Evolutionary conservation across 2,113 vertebrate species (phyloP), one percentile per base, ranked within the genome.

Genomic region (Boulengerochromis microlepis): DNA sequence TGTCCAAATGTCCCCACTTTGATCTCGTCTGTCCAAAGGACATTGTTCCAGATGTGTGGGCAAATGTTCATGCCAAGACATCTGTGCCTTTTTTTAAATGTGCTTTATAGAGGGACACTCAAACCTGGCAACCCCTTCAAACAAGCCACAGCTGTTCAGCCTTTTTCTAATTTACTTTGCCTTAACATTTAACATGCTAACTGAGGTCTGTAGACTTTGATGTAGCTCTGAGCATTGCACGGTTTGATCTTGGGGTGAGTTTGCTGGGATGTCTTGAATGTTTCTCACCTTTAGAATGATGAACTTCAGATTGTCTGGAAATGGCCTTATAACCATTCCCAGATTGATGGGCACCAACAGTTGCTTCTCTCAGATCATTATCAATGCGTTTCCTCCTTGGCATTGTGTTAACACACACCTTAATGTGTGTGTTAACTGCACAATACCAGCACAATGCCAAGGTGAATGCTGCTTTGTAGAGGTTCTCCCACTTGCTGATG

Each of bases 111-210:
- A 45, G 13, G 24, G 40, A 45, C 8, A 24, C 38, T 47, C 15
- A 13, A 45, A 45, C 40, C 40, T 26, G 69, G 15, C 0, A 1
- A 47, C 22, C n/a, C n/a, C 8, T 42, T 22, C n/a, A 22, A 42
- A 42, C n/a, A 15, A 42, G 3, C 11, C 66, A 74, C 22, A 26
- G 13, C 13, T 74, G 69, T 16, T 74, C 15, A 24, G 40, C 24
- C 13, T 45, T 74, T 74, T 26, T 4, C 69, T 74, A 74, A 45
- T 45, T 42, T 74, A 26, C 13, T 74, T 26, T 74, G 8, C 38
- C 13, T 45, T 10, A 40, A 69, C 33, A 69, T 15, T 69, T 69
- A 71, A 71, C 38, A 26, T 26, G 69, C 22, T 74, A 74, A 74
- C 13, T 45, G 2, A 74, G 22, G 38, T 42, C 38, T 45, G 69